Evolutionary conservation across 1,140 invertebrate species (phyloP), one percentile per base, ranked within the genome.

Genomic region (Rhopalosiphum padi): DNA sequence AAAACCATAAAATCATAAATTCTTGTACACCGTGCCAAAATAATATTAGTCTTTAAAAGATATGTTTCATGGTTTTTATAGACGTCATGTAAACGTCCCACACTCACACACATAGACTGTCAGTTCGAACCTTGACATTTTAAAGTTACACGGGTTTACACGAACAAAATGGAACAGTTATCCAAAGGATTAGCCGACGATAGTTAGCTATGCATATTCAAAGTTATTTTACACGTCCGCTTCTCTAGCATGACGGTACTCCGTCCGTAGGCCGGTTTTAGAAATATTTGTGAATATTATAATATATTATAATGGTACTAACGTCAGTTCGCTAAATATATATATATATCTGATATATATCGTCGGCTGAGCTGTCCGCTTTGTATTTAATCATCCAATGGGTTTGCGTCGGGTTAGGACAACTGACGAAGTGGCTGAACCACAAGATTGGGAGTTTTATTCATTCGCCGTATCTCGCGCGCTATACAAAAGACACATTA

Each of bases 121-220:
- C 90, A 91, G 90, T 51, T 92, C 21, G 46, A 83, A 92, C 90
- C 90, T 92, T 92, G 90, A 92, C 90, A 92, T 92, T 92, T 92
- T 82, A 82, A 51, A 83, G 37, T 82, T 82, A 91, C 90, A 46
- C 90, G 43, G 55, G 41, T 91, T 77, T 91, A 91, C 68, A 82
- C 77, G 68, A n/a, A 51, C 43, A 15, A 83, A 92, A 92, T 35
- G 90, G 21, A 92, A 92, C 90, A 92, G 60, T 92, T 92, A 83
- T 43, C 90, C 90, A 92, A 92, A 92, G 90, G 46, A 82, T 92
- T 92, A 92, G 30, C 90, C 90, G 90, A 92, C 90, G 60, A 77
- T 77, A 77, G 60, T 77, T 77, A 77, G 30, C 60, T 77, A 77
- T 77, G 30, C 41, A 91, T 91, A 82, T 46, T 91, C 90, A 48